phyloP scores from a whole-genome alignment of 2,797 vertebrate species.

The Rousettus madagascariensis region DNA sequence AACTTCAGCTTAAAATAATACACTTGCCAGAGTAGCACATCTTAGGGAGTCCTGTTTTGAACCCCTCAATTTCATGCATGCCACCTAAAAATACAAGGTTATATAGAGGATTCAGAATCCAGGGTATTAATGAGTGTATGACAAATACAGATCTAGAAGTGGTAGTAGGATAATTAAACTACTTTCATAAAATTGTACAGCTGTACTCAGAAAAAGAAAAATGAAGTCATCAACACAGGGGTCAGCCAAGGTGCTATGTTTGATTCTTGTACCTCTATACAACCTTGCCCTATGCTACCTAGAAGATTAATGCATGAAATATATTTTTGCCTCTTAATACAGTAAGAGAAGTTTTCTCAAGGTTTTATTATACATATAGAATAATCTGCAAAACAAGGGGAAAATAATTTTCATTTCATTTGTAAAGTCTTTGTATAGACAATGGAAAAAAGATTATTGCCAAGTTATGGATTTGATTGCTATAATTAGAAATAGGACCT shows the following conservation, averaged over 20 bases:
- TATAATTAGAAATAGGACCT: conserved; percentile 44
- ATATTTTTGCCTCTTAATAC: conserved; percentile 24
- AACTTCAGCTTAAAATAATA: not conserved
- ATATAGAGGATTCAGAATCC: not conserved
- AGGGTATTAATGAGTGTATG: not conserved
- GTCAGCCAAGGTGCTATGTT: not conserved
- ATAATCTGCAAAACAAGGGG: conserved; percentile 8
- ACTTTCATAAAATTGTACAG: not conserved
- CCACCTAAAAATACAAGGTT: not conserved
- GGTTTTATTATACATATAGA: conserved; percentile 5
- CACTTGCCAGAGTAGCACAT: not conserved
- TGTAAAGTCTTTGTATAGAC: not conserved
- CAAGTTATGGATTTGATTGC: not conserved
- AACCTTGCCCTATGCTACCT: not conserved
- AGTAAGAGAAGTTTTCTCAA: conserved; percentile 6
- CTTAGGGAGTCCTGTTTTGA: not conserved
- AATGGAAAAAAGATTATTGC: conserved; percentile 9
- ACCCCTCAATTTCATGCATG: not conserved
- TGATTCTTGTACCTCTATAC: not conserved
- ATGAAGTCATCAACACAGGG: conserved; percentile 21
- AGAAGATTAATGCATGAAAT: conserved; percentile 19
- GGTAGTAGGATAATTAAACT: not conserved
- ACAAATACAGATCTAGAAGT: conserved; percentile 12
- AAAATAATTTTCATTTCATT: conserved; percentile 50
- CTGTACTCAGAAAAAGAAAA: conserved; percentile 46